A percentile compares a stretch with the other conserved stretches of the same genome.
phyloP scores from a whole-genome alignment of 2,113 vertebrate species.

The Lipotes vexillifer region DNA sequence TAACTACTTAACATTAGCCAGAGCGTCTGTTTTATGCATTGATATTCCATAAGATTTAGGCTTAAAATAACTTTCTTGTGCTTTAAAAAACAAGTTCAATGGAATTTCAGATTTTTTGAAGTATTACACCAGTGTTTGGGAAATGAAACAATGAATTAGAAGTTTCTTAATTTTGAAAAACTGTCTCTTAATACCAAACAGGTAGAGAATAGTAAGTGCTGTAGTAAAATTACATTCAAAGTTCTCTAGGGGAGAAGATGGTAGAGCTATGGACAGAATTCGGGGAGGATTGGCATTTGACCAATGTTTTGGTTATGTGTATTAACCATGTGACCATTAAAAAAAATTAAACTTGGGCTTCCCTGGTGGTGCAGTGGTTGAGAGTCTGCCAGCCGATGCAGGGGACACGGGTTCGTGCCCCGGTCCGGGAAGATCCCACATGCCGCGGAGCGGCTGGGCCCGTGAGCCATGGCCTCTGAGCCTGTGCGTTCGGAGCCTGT shows the following conservation, averaged over 20 bases:
- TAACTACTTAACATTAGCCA: neutral
- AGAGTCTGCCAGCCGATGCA: too few relatives aligned
- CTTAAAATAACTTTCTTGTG: neutral
- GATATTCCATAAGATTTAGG: neutral
- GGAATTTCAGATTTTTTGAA: neutral
- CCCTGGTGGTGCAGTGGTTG: too few relatives aligned
- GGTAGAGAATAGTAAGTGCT: rapidly evolving
- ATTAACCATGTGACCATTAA: neutral
- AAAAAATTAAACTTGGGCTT: neutral
- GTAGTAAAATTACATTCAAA: neutral
- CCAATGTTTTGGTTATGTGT: neutral
- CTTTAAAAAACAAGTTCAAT: neutral
- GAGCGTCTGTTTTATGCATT: neutral
- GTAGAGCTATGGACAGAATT: neutral
- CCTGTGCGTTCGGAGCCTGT: too few relatives aligned
- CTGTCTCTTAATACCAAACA: neutral
- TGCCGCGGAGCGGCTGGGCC: too few relatives aligned
- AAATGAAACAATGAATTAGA: neutral
- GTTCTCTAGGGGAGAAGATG: neutral
- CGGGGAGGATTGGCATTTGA: neutral
- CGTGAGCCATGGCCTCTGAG: too few relatives aligned
- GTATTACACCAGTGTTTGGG: neutral
- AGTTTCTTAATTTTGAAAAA: neutral
- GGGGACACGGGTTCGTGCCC: too few relatives aligned
- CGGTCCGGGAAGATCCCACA: too few relatives aligned